Base-by-base conservation (phyloP, 2,888 invertebrate genomes). In the Arrhopalites spinosus region DNA sequence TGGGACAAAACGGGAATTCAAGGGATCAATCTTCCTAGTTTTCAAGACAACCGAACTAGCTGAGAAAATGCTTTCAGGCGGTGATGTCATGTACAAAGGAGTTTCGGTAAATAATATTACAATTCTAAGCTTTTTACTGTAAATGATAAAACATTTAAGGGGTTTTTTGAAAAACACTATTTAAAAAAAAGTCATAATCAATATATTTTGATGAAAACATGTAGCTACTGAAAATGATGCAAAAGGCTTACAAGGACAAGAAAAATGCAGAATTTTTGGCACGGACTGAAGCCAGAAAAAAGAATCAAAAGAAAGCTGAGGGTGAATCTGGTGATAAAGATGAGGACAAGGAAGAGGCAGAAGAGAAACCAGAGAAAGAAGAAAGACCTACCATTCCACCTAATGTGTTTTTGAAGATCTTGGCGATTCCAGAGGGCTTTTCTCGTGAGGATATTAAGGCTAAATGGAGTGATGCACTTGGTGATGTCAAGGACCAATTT, bases 11-110 rank as follows among this genome's bases (percentile, higher is more conserved):
- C 56, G 75, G 30, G 75, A 78, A 68, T 95, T 95, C 85, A 95
- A 98, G 87, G 98, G 98, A 69, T 98, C 98, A 0, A 91, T 96
- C 68, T 97, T 96, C 86, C 90, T 91, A 13, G 92, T 93, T 5
- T 98, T 97, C 86, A 90, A 91, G 83, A 91, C 90, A 43, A 88
- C 90, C 73, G 96, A 95, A 73, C 90, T 90, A 84, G 80, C 78
- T 5, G 85, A 85, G 45, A 79, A 86, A 5, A 66, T 81, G 36
- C 78, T 77, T 53, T n/a, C n/a, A n/a, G n/a, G n/a, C n/a, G n/a
- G n/a, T n/a, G n/a, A n/a, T n/a, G n/a, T n/a, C n/a, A n/a, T n/a
- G n/a, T n/a, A n/a, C 45, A 66, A 73, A 30, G 72, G 77, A 56
- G 61, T 71, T 23, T 71, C 71, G 30, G 64, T 80, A 69, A 72